Evolutionary conservation across 1,140 invertebrate genomes (phyloP), one percentile per base, ranked within the genome.

Genomic region (Drosophila cardini): DNA sequence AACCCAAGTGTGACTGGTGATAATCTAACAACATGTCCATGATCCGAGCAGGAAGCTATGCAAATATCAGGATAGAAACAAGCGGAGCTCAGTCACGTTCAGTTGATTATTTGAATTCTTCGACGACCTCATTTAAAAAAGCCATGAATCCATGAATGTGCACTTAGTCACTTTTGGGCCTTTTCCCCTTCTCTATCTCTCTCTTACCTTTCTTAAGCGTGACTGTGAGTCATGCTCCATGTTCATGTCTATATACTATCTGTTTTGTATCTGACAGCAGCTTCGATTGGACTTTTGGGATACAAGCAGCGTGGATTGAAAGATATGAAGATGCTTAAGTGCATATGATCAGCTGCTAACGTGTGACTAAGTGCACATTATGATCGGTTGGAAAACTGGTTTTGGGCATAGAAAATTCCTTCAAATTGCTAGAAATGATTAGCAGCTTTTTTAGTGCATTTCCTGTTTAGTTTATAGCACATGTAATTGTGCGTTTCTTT

Each of bases 141-240:
- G 50, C 70, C 76, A 84, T 89, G 84, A 87, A 87, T 82, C 70
- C 76, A 83, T 87, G 84, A 89, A 87, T 80, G 73, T 80, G 84
- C 83, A 87, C 68, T 89, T 80, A 89, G 69, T 89, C 74, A 89
- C 21, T 84, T 72, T 87, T 63, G 78, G 76, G 61, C 53, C 64
- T 82, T 86, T 76, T 86, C 77, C 73, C 64, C 72, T 13, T 55
- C 52, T 55, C 32, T 18, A 4, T 36, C 30, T 65, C 67, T 86
- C 21, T 60, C 68, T 61, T 70, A 74, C 67, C 72, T 74, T 74
- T 74, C 72, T 74, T 56, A 8, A 70, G 65, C 65, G 72, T 62
- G 65, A 62, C 72, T 55, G 34, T 70, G 72, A 70, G 15, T 70
- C 72, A 74, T 73, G 72, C 36, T 13, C 18, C 56, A 57, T 36